These are phyloP conservation scores for Sporophila hypoxantha DNA, from an alignment of 2,113 vertebrate genomes.

Conservation along the genomic window DNA sequence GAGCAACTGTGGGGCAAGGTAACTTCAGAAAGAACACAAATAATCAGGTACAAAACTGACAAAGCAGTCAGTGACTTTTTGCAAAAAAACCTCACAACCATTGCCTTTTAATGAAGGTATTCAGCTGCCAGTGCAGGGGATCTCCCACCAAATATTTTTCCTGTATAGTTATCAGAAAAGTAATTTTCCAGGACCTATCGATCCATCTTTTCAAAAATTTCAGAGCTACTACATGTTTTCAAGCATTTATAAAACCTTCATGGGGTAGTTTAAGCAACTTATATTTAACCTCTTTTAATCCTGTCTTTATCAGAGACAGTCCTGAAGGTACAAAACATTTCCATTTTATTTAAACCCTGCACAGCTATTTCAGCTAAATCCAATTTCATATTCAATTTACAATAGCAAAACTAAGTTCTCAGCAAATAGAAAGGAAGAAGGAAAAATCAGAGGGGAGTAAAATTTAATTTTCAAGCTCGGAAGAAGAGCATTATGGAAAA, in stretches of 20 bases:
- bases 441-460: neutral
- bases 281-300: neutral
- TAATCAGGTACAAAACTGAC: neutral
- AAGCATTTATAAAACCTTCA: neutral
- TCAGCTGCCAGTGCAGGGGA: neutral
- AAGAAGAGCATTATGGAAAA: neutral
- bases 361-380: neutral
- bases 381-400: neutral
- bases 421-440: neutral
- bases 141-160: neutral
- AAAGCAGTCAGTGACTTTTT: neutral
- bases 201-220: neutral
- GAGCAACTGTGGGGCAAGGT: neutral
- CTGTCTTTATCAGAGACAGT: neutral
- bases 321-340: neutral
- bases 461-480: neutral
- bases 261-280: neutral
- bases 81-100: neutral
- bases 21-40: neutral
- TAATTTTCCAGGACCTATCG: neutral
- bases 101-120: neutral
- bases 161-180: neutral
- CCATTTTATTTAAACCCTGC: neutral
- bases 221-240: neutral
- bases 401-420: neutral